Evolutionary conservation across 2,888 invertebrate genomes (phyloP), one percentile per base, ranked within the genome.

Genomic region (Aromia moschata): DNA sequence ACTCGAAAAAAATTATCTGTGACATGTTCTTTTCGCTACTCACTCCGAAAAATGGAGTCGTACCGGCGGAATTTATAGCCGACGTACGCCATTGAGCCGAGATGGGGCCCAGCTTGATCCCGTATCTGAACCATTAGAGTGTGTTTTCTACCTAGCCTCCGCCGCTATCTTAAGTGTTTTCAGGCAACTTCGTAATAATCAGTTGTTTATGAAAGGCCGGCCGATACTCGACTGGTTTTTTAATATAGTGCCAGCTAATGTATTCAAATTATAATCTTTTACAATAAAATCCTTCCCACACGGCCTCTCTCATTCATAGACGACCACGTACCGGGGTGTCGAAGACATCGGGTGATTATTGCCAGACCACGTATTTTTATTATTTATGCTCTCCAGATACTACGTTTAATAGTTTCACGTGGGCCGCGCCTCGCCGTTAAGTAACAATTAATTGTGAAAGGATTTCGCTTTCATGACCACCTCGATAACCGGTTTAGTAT

Each of bases 71-170:
- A n/a, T n/a, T 36, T 58, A 46, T 43, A 43, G 45, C 47, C 40
- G 12, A 12, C 38, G 30, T 20, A 46, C 60, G 55, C 55, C 56
- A 52, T 44, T 47, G 58, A 43, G 30, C 25, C 17, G 45, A 49
- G 56, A 41, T 46, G 58, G 56, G 51, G 47, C 60, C 18, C 63
- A 60, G 60, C 58, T 52, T 56, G 60, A 49, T 43, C 56, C 52
- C 60, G 43, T 63, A 58, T 63, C 60, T 58, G 63, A 52, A 52
- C 60, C 47, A 60, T 64, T 60, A 64, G 56, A 60, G 54, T 54
- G 59, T 33, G 58, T 60, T n/a, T 58, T 58, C 58, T 54, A 56
- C 64, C 60, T 59, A 54, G 54, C 18, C 41, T 16, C 51, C 33
- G 51, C 16, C 37, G 33, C 45, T 62, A 62, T 62, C 62, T 62